Conservation (phyloP, 2,113 vertebrate species). For the Cynocephalus volans region DNA sequence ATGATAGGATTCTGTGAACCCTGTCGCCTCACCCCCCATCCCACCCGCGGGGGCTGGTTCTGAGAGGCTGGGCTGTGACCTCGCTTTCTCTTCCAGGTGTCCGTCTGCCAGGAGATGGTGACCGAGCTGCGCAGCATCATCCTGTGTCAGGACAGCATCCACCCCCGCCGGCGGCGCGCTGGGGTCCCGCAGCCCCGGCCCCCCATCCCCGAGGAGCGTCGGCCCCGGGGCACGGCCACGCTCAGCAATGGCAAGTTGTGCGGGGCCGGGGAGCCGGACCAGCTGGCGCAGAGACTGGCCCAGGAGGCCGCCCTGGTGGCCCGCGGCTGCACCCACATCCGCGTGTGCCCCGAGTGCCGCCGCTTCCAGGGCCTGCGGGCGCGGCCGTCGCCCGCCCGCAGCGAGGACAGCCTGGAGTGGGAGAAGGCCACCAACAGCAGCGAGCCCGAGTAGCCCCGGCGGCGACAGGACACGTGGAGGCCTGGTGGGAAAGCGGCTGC, state of each 20-base stretch:
- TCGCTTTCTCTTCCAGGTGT: conserved; percentile 91
- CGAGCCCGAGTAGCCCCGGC: conserved; percentile 94
- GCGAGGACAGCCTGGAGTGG: conserved; percentile 97
- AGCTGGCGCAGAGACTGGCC: conserved; percentile 96
- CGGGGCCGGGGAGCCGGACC: conserved; percentile 93
- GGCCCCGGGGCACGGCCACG: conserved; percentile 89
- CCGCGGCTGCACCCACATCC: conserved; percentile 96
- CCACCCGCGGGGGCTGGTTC: background rate
- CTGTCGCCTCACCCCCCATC: background rate
- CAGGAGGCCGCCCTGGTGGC: conserved; percentile 96
- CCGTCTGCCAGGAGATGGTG: conserved; percentile 98
- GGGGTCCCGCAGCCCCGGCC: conserved; percentile 90
- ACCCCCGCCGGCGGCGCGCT: conserved; percentile 91
- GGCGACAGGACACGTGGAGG: rapidly evolving
- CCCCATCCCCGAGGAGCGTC: conserved; percentile 91
- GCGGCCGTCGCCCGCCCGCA: conserved; percentile 92
- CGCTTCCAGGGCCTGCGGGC: conserved; percentile 96
- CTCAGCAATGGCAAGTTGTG: conserved; percentile 98
- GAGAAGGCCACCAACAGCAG: conserved; percentile 98
- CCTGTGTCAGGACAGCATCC: conserved; percentile 96
- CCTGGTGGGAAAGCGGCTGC: background rate
- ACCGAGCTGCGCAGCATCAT: conserved; percentile 97
- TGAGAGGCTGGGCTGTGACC: background rate
- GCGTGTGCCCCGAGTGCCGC: conserved; percentile 97
- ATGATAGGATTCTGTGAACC: background rate